Conservation (phyloP, 2,888 invertebrate species). For the Diarsia mendica region DNA sequence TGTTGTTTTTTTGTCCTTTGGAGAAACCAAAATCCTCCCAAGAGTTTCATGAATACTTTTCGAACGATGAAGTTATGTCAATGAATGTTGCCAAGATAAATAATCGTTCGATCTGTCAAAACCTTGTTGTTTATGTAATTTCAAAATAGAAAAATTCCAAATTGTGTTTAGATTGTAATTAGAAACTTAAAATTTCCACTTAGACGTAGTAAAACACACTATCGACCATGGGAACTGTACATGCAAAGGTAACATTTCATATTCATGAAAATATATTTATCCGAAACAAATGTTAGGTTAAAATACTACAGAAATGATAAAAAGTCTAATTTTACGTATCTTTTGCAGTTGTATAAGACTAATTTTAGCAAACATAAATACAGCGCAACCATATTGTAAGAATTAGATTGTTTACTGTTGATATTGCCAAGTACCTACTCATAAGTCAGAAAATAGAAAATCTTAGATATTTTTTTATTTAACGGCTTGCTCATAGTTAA, state of each 20-base stretch:
- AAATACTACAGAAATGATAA: conserved; percentile 16
- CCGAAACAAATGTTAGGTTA: conserved; percentile 54
- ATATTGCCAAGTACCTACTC: background rate
- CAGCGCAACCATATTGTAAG: background rate
- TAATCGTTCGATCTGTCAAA: conserved; percentile 59
- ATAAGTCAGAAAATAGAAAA: background rate
- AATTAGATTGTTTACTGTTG: background rate
- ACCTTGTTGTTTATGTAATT: conserved; percentile 77
- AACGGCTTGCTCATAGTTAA: too few relatives aligned
- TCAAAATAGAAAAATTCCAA: conserved; percentile 76
- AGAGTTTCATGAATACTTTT: conserved; percentile 14
- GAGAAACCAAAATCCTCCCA: background rate
- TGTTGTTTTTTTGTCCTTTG: background rate
- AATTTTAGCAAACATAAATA: background rate
- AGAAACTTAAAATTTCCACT: conserved; percentile 37
- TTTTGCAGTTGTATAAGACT: background rate
- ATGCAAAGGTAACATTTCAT: conserved; percentile 80
- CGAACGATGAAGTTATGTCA: conserved; percentile 15
- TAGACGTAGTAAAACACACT: conserved; percentile 41
- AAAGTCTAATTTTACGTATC: background rate
- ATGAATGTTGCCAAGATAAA: conserved; percentile 30
- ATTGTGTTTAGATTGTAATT: conserved; percentile 61
- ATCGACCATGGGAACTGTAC: conserved; percentile 82
- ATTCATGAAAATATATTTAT: background rate
- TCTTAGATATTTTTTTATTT: background rate